Base-by-base conservation (phyloP, 2,797 vertebrate genomes). In the Protosalanx chinensis region DNA sequence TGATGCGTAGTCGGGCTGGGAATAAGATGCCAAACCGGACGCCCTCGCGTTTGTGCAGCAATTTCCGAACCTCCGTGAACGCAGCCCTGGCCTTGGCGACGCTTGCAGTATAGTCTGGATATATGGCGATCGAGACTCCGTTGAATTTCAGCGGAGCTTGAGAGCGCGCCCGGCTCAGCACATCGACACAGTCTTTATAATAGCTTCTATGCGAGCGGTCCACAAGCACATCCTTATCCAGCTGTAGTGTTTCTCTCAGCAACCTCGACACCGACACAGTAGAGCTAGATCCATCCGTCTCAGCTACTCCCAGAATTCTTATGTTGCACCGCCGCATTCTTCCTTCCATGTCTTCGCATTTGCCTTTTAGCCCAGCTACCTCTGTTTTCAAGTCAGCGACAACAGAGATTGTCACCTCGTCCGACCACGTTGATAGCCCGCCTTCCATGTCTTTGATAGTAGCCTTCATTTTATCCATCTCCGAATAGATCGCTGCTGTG, bases 361-460 rank as follows among this genome's bases (percentile, higher is more conserved):
- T 76, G 2, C 66, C 67, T 20, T 20, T 29, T 16, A 76, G 35
- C 5, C 33, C 51, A 15, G 16, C 6, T 13, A 76, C 12, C 35
- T 74, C 60, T 30, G n/a, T 18, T 33, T 68, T 30, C 1, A 69
- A 30, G 2, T 60, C 69, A 23, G 30, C 51, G 29, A 80, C 35
- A 23, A 37, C 64, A 58, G 37, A 1, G 33, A n/a, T 29, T 18
- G 58, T 27, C 2, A 71, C 64, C 46, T 81, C 68, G 5, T 64
- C 72, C 18, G 69, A 77, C 75, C 72, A 74, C 20, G 69, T 27
- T 5, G 76, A 72, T 37, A 75, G 16, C 2, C 76, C 69, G 6
- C 18, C 53, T 53, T 72, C 69, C 6, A 74, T 16, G 3, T 73
- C 73, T 2, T 70, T 63, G 5, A 80, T 56, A 10, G 33, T 72